Percentiles rank a stretch among this genome's conserved stretches.
These are phyloP conservation scores for Venusia cambrica DNA, from an alignment of 2,888 invertebrate species.

Conservation along the genomic window DNA sequence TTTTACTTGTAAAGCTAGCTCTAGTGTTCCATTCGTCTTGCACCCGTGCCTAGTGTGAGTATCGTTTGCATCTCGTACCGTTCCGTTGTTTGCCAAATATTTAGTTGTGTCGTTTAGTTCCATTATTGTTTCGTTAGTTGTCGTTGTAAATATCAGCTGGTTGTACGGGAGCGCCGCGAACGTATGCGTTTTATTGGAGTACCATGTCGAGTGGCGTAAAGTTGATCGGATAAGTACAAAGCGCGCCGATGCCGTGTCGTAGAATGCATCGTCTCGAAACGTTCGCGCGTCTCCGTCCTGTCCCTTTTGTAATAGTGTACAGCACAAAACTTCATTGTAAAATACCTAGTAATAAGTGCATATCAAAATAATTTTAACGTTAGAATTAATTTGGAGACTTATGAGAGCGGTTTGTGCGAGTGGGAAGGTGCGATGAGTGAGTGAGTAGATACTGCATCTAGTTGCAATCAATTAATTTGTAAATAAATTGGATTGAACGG, in stretches of 20 bases:
- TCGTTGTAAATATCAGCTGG: slow-evolving; percentile 62
- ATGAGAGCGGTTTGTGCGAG: slow-evolving; percentile 43
- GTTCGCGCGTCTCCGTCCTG: slow-evolving; percentile 39
- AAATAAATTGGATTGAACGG: slow-evolving; percentile 22
- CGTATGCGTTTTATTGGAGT: slow-evolving; percentile 36
- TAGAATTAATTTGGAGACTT: slow-evolving; percentile 64
- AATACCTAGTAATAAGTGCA: slow-evolving; percentile 74
- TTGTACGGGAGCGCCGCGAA: slow-evolving; percentile 46
- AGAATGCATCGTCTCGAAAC: slow-evolving; percentile 37
- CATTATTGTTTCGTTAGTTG: slow-evolving; percentile 51
- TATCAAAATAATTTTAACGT: slow-evolving; percentile 76
- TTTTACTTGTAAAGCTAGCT: slow-evolving; percentile 79
- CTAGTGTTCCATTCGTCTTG: slow-evolving; percentile 58
- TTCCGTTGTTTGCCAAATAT: slow-evolving; percentile 72
- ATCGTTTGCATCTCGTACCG: slow-evolving; percentile 49
- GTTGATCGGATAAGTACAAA: slow-evolving; percentile 55
- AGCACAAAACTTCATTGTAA: slow-evolving; percentile 77
- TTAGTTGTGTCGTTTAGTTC: slow-evolving; percentile 61
- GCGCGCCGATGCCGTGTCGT: slow-evolving; percentile 43
- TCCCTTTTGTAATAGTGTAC: slow-evolving; percentile 60
- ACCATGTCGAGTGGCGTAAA: too few species aligned
- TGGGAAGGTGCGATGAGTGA: slow-evolving; percentile 30
- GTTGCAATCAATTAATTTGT: slow-evolving; percentile 26
- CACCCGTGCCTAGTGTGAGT: slow-evolving; percentile 46
- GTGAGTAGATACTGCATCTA: slow-evolving; percentile 28